Evolutionary conservation across 2,888 invertebrate genomes (phyloP).

Genomic region (Amblyjoppa proteus): DNA sequence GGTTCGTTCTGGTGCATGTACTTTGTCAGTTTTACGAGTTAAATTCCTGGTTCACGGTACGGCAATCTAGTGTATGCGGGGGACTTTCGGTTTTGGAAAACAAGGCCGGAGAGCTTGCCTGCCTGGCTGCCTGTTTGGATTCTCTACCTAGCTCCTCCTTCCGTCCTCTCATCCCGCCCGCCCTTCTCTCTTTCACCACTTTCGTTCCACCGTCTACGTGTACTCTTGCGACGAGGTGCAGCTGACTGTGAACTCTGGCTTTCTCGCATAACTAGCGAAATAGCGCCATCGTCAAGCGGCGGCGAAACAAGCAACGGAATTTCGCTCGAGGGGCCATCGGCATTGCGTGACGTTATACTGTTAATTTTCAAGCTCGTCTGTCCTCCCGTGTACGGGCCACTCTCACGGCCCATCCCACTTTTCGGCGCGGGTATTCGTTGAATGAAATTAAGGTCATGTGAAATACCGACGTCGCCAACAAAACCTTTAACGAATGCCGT

Average conservation of each 20-base stretch:
- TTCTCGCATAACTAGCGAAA: conserved; percentile 56
- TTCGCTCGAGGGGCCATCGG: conserved; percentile 44
- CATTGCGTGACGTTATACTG: conserved; percentile 20
- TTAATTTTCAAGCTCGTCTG: conserved; percentile 22
- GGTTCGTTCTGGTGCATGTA: conserved; percentile 46
- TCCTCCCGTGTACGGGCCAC: background rate
- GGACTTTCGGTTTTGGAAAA: conserved; percentile 59
- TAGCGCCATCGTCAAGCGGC: conserved; percentile 50
- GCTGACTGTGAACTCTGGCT: conserved; percentile 21
- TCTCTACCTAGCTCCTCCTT: conserved; percentile 41
- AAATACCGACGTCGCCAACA: background rate
- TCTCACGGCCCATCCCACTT: background rate
- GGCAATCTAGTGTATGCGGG: conserved; percentile 53
- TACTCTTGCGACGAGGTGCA: conserved; percentile 19
- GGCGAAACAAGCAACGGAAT: conserved; percentile 55
- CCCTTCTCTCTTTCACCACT: conserved; percentile 36
- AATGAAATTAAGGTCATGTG: background rate
- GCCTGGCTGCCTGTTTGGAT: conserved; percentile 40
- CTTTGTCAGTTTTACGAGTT: conserved; percentile 63
- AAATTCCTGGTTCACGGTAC: conserved; percentile 57
- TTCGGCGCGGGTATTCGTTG: background rate
- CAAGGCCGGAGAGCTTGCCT: conserved; percentile 24
- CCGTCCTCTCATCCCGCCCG: conserved; percentile 35
- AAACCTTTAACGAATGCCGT: background rate
- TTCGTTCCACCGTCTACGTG: conserved; percentile 34